phyloP scores from a whole-genome alignment of 2,113 vertebrate species.

The Corythaixoides concolor region DNA sequence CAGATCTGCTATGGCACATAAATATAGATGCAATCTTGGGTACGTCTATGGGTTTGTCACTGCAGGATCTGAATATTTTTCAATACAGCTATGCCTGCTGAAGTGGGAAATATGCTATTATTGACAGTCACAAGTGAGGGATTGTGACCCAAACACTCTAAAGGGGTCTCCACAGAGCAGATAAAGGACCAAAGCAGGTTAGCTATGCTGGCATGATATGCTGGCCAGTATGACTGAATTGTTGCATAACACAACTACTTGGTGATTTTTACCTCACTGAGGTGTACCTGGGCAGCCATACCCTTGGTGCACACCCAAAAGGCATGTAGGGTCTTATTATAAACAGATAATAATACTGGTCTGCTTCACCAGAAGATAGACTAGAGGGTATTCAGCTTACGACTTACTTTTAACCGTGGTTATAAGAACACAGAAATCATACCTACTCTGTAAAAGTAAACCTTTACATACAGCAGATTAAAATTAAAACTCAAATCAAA shows the following conservation, averaged over 20 bases:
- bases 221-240: background rate
- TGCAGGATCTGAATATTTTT: background rate
- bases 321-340: accelerated
- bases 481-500: background rate
- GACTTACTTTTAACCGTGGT: background rate
- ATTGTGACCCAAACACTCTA: background rate
- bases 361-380: background rate
- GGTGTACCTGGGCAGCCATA: background rate
- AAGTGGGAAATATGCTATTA: background rate
- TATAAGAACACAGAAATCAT: background rate
- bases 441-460: background rate
- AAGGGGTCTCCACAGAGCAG: background rate
- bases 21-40: background rate
- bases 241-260: background rate
- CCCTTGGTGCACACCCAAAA: background rate
- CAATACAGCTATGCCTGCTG: background rate
- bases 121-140: background rate
- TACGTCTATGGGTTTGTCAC: background rate
- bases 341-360: background rate
- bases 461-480: background rate
- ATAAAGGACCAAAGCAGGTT: background rate
- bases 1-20: background rate
- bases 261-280: background rate
- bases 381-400: background rate
- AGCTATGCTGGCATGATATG: background rate